Evolutionary conservation across 1,140 invertebrate genomes (phyloP).

Genomic region (Euschistus heros): DNA sequence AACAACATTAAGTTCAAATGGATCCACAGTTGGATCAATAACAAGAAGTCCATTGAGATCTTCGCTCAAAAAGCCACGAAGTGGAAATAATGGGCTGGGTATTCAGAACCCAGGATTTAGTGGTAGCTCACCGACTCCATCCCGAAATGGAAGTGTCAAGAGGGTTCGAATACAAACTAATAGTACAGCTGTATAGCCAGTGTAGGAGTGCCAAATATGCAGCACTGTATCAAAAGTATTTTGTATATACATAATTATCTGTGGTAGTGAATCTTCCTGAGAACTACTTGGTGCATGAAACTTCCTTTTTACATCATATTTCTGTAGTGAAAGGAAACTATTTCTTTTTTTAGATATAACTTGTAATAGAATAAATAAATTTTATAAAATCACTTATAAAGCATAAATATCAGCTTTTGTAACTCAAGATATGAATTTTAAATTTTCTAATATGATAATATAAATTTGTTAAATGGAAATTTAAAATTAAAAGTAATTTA

Average conservation of each 20-base stretch:
- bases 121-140: conserved; percentile 62
- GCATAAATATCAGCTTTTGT: too few species aligned
- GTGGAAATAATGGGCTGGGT: conserved; percentile 47
- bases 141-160: conserved; percentile 70
- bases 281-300: neutral
- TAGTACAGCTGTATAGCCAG: conserved; percentile 58
- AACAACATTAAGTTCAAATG: conserved; percentile 52
- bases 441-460: too few species aligned
- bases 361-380: too few species aligned
- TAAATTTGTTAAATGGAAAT: too few species aligned
- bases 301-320: too few species aligned
- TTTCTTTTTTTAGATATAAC: too few species aligned
- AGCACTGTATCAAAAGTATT: conserved; percentile 4
- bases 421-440: too few species aligned
- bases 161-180: conserved; percentile 81
- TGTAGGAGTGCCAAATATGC: conserved; percentile 8
- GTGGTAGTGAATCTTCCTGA: neutral
- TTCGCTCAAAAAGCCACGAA: conserved; percentile 66
- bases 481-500: too few species aligned
- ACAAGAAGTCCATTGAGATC: conserved; percentile 64
- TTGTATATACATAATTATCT: neutral
- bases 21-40: conserved; percentile 44
- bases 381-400: too few species aligned
- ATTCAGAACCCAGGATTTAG: conserved; percentile 77
- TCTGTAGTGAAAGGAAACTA: too few species aligned